Evolutionary conservation across 2,113 vertebrate genomes (phyloP), one percentile per base, ranked within the genome.

Genomic region (Zootoca vivipara): DNA sequence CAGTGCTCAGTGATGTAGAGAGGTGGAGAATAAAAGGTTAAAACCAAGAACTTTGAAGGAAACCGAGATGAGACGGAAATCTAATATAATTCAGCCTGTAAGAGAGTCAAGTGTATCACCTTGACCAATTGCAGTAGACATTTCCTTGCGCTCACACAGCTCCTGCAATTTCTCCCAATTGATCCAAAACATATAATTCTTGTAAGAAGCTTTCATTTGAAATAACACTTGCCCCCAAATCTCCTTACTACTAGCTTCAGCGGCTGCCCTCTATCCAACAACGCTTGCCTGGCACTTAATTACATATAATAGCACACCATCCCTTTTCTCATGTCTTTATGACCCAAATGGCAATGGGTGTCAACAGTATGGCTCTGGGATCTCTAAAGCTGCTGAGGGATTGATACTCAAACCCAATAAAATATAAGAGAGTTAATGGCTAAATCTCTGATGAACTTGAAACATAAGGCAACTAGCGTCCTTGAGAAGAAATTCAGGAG

Each of bases 391-490:
- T 30, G 64, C 62, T 83, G 62, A 62, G 22, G 33, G 35, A 80
- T 20, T 0, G 0, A 2, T 0, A 22, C 42, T 52, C 52, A 90
- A n/a, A 88, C 85, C 46, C 91, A 87, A 2, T 4, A 88, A 85
- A 89, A 92, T 77, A 78, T 20, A 75, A 16, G 75, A 87, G 80
- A 40, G 8, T 18, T 3, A 64, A 85, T 46, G 88, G 35, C 26
- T 78, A 87, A 82, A 81, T 87, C 81, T 91, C 89, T 74, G 52
- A 52, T 89, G 82, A 83, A 84, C 78, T 62, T 85, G 90, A 89
- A 89, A 93, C 64, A 74, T 86, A 62, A 88, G 89, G 40, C 86
- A 85, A 87, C 85, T 40, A 84, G 78, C 0, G 16, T 88, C 73
- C 58, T 83, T 94, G 65, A 33, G 86, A 89, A 87, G 67, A 64